Percentiles rank a stretch among this genome's conserved stretches.
Evolutionary conservation across 2,888 invertebrate species (phyloP).

Genomic region (Parnassius mnemosyne): DNA sequence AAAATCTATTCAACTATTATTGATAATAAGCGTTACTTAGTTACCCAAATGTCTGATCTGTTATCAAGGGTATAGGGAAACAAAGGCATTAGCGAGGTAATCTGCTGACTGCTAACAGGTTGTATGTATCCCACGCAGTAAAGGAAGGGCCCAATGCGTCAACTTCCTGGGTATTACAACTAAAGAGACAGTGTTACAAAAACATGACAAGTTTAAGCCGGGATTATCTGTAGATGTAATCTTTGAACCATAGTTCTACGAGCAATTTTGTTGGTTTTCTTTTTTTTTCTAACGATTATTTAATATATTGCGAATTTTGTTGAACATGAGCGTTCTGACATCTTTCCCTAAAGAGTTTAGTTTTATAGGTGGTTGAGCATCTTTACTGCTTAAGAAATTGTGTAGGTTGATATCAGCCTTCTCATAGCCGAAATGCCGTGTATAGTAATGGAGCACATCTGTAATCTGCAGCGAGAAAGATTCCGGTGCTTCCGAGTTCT

Average conservation of each 20-base stretch:
- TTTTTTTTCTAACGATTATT: conserved; percentile 27
- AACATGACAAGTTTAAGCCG: conserved; percentile 40
- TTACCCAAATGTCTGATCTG: conserved; percentile 28
- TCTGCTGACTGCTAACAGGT: conserved; percentile 53
- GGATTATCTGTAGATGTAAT: conserved; percentile 55
- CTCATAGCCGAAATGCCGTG: too few species aligned
- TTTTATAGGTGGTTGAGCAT: too few species aligned
- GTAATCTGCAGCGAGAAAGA: too few species aligned
- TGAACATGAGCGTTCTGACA: background rate
- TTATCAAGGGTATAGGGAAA: conserved; percentile 51
- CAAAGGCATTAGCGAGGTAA: conserved; percentile 51
- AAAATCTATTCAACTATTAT: background rate
- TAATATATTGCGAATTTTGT: background rate
- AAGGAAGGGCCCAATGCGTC: conserved; percentile 58
- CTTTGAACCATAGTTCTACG: conserved; percentile 42
- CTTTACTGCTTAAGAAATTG: too few species aligned
- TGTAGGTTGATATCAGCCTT: too few species aligned
- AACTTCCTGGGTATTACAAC: conserved; percentile 61
- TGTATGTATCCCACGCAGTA: conserved; percentile 26
- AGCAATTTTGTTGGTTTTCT: conserved; percentile 30
- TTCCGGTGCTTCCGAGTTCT: too few species aligned
- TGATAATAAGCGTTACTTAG: conserved; percentile 7
- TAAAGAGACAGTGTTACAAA: conserved; percentile 43
- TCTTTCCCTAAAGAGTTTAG: too few species aligned
- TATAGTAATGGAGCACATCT: too few species aligned